Evolutionary conservation across 2,888 invertebrate genomes (phyloP), one percentile per base, ranked within the genome.

Genomic region (Operophtera brumata): DNA sequence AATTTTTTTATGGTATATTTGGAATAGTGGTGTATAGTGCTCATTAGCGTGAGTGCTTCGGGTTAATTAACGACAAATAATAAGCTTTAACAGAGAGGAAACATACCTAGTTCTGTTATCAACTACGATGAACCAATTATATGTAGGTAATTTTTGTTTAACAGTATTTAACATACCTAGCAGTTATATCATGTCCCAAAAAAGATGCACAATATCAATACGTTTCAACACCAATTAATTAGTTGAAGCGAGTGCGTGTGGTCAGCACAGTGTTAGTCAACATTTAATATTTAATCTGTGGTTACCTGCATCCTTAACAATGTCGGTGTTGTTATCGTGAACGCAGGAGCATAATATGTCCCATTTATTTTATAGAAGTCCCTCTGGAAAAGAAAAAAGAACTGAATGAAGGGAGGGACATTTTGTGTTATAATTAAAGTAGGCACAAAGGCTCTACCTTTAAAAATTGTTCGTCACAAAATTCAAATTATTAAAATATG

Each of bases 311-410:
- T 79, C 80, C 83, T 73, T 74, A 80, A 74, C 69, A 77, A 70
- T 73, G 76, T 75, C 54, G 86, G 78, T 75, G 86, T 80, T 39
- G 84, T 77, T 77, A 82, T 75, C 70, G 82, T 76, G 73, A 76
- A 80, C 64, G 81, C 77, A 70, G 85, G 81, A 73, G 81, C 77
- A 77, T 83, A 84, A 81, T 79, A 84, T 64, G 88, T 83, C 73
- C 84, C 89, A 70, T 90, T 90, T 73, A 87, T 81, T 88, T 84
- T 90, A 90, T 89, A 88, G 89, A 90, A 89, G 89, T 89, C 88
- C 62, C 87, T 89, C 89, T 90, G 89, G 51, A 88, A 90, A 88
- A 84, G 69, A 88, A 84, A 75, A 85, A 84, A 76, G 63, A 62
- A 62, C 65, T 69, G 64, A 64, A 66, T 69, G 60, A 63, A 66